Conservation (phyloP, 2,113 vertebrate genomes). For the Kobus ellipsiprymnus region DNA sequence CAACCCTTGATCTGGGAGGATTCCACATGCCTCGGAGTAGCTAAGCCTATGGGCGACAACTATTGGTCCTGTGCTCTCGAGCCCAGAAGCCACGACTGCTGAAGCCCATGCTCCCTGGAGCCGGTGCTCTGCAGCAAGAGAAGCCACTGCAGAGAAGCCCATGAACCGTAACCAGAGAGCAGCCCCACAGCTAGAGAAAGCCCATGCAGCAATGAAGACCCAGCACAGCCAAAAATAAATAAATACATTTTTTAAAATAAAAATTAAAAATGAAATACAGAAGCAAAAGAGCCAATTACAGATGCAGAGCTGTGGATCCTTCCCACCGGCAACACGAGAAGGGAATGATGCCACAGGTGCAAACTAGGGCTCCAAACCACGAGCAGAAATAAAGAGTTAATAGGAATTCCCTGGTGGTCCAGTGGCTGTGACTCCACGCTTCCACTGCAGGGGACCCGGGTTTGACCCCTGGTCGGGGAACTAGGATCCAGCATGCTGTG, state of each 20-base stretch:
- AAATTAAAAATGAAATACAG: not conserved
- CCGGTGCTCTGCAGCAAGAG: not conserved
- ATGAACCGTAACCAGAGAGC: not conserved
- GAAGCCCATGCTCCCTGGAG: not conserved
- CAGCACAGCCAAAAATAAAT: not conserved
- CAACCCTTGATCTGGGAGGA: not conserved
- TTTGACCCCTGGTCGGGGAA: fast-evolving
- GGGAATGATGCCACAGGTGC: not conserved
- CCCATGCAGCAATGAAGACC: not conserved
- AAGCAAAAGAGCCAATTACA: not conserved
- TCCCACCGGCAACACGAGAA: not conserved
- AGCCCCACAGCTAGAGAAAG: not conserved
- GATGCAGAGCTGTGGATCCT: not conserved
- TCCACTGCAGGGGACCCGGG: not conserved
- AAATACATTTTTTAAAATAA: not conserved
- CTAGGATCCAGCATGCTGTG: not conserved
- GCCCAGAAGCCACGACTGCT: not conserved
- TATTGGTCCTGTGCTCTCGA: not conserved
- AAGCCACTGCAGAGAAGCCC: not conserved
- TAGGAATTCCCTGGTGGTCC: not conserved
- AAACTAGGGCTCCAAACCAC: not conserved
- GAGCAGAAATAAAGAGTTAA: not conserved
- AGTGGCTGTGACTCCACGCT: not conserved
- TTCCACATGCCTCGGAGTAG: not conserved
- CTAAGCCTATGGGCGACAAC: not conserved